Evolutionary conservation across 2,797 vertebrate species (phyloP).

Genomic region (Parauchenoglanis punctatus): DNA sequence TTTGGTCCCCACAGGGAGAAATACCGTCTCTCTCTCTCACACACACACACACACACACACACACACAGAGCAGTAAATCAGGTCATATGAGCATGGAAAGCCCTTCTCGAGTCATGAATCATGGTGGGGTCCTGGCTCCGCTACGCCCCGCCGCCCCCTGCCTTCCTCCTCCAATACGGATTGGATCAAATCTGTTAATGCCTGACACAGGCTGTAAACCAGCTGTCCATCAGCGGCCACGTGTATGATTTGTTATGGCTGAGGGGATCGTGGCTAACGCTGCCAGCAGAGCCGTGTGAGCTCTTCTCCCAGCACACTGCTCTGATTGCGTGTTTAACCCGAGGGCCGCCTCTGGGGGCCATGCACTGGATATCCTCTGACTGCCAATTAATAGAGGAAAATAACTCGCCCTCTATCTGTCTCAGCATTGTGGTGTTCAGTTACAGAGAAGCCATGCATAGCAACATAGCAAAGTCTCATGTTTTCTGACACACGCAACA

Average conservation of each 20-base stretch:
- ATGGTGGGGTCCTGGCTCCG: slow-evolving; percentile 52
- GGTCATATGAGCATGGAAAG: slow-evolving; percentile 54
- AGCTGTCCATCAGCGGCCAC: slow-evolving; percentile 61
- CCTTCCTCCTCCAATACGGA: slow-evolving; percentile 61
- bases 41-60: neutral
- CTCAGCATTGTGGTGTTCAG: slow-evolving; percentile 32
- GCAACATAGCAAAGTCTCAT: slow-evolving; percentile 9
- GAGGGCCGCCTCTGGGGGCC: slow-evolving; percentile 41
- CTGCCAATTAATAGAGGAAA: slow-evolving; percentile 54
- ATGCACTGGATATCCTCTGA: slow-evolving; percentile 55
- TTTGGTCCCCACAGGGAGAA: neutral
- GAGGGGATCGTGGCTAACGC: slow-evolving; percentile 57
- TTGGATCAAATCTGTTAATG: slow-evolving; percentile 74
- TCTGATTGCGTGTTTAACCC: slow-evolving; percentile 65
- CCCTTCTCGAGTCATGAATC: slow-evolving; percentile 60
- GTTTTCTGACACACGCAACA: neutral
- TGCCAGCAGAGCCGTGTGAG: slow-evolving; percentile 36
- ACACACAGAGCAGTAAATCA: slow-evolving; percentile 43
- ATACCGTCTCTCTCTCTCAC: neutral
- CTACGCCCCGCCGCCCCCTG: slow-evolving; percentile 40
- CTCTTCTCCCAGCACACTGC: slow-evolving; percentile 39
- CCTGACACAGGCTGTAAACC: slow-evolving; percentile 67
- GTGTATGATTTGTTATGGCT: slow-evolving; percentile 59
- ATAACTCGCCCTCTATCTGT: slow-evolving; percentile 30
- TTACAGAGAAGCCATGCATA: slow-evolving; percentile 15